Evolutionary conservation across 2,113 vertebrate genomes (phyloP).

Genomic region (Muntiacus muntjak): DNA sequence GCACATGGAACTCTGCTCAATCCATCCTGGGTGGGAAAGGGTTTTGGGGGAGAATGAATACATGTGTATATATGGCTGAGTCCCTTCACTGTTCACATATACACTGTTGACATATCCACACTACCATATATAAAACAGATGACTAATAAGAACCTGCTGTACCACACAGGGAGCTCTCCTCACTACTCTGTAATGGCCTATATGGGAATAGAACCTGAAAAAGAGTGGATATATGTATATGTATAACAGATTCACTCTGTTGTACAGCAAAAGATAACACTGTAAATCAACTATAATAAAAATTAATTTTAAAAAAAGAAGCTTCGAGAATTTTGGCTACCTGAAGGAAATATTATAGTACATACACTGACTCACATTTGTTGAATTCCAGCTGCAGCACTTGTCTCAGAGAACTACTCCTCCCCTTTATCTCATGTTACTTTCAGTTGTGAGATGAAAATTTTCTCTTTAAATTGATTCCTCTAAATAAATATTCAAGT

Average conservation of each 20-base stretch:
- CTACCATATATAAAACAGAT: background rate
- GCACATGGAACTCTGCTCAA: background rate
- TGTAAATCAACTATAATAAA: background rate
- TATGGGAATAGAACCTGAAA: background rate
- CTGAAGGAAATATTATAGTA: background rate
- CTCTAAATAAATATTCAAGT: slow-evolving; percentile 19
- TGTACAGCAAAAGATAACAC: background rate
- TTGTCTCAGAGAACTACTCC: background rate
- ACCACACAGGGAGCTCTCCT: background rate
- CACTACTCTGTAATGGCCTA: background rate
- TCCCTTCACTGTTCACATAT: background rate
- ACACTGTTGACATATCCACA: background rate
- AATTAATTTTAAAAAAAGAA: background rate
- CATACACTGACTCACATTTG: background rate
- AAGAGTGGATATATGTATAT: background rate
- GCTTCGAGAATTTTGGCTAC: background rate
- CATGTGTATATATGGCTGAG: background rate
- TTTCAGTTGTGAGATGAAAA: slow-evolving; percentile 40
- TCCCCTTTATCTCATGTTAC: background rate
- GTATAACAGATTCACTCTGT: background rate
- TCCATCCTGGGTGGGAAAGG: background rate
- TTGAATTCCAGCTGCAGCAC: background rate
- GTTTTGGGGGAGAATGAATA: background rate
- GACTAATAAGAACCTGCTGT: background rate
- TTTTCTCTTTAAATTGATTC: background rate